Evolutionary conservation across 2,888 invertebrate genomes (phyloP).

Genomic region (Germaria angustata): DNA sequence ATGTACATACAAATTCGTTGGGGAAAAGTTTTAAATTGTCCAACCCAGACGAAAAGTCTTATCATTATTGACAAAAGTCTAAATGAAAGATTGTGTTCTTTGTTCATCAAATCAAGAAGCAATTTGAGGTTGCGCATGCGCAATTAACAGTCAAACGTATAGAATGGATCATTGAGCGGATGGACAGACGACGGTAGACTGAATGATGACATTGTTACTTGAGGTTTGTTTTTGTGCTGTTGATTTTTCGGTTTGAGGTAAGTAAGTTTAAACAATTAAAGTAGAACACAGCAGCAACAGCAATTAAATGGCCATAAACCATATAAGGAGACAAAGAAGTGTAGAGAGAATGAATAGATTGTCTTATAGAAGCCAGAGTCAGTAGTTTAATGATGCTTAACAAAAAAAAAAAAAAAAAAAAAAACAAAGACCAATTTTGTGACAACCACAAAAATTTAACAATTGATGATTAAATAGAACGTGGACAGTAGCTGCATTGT

Average conservation of each 20-base stretch:
- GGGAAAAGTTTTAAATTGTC: neutral
- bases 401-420: neutral
- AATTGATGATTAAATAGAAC: conserved; percentile 55
- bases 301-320: conserved; percentile 59
- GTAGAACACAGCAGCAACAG: conserved; percentile 51
- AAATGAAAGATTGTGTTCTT: neutral
- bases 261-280: conserved; percentile 51
- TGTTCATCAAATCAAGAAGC: conserved; percentile 33
- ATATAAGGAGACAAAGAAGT: neutral
- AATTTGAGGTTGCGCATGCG: conserved; percentile 58
- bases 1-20: no score
- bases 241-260: conserved; percentile 40
- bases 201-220: conserved; percentile 63
- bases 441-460: conserved; percentile 63
- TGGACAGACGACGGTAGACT: neutral
- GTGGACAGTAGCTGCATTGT: conserved; percentile 52
- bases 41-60: neutral
- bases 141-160: conserved; percentile 28
- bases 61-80: conserved; percentile 39
- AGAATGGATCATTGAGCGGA: neutral
- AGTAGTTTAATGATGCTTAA: conserved; percentile 25
- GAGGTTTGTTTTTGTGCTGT: conserved; percentile 41
- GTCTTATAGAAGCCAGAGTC: neutral
- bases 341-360: neutral
- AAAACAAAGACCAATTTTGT: conserved; percentile 33